These are phyloP conservation scores for Ochropleura leucogaster DNA, from an alignment of 2,888 invertebrate species.

Conservation along the genomic window DNA sequence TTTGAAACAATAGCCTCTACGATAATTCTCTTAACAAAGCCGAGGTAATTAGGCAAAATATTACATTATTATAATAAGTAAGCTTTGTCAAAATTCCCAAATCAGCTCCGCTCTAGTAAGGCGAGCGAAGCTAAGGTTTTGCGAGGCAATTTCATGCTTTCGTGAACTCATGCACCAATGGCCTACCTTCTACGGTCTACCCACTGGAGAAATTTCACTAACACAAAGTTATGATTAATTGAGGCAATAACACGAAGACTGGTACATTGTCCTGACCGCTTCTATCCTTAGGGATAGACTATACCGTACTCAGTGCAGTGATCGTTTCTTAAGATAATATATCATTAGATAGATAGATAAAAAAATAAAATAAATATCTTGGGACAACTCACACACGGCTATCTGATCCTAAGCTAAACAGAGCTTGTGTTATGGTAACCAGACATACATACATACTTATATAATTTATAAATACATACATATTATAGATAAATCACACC, in stretches of 20 bases:
- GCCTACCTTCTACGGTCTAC: conserved; percentile 66
- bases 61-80: conserved; percentile 56
- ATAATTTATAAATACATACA: too few species aligned
- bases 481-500: too few species aligned
- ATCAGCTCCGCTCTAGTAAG: conserved; percentile 83
- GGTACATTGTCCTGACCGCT: conserved; percentile 78
- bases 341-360: too few species aligned
- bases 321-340: conserved; percentile 56
- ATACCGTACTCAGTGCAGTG: conserved; percentile 45
- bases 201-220: conserved; percentile 88
- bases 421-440: too few species aligned
- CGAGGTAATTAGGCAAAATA: conserved; percentile 60
- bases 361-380: too few species aligned
- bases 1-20: conserved; percentile 16
- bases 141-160: conserved; percentile 89
- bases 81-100: conserved; percentile 67
- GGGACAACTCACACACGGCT: too few species aligned
- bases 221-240: conserved; percentile 90
- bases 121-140: conserved; percentile 81
- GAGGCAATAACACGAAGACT: conserved; percentile 87
- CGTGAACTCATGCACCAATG: conserved; percentile 87
- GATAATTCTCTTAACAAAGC: conserved; percentile 44
- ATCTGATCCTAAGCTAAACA: too few species aligned
- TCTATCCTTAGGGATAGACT: conserved; percentile 62
- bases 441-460: too few species aligned